Conservation (phyloP, 2,888 invertebrate genomes). For the Criorhina ranunculi region DNA sequence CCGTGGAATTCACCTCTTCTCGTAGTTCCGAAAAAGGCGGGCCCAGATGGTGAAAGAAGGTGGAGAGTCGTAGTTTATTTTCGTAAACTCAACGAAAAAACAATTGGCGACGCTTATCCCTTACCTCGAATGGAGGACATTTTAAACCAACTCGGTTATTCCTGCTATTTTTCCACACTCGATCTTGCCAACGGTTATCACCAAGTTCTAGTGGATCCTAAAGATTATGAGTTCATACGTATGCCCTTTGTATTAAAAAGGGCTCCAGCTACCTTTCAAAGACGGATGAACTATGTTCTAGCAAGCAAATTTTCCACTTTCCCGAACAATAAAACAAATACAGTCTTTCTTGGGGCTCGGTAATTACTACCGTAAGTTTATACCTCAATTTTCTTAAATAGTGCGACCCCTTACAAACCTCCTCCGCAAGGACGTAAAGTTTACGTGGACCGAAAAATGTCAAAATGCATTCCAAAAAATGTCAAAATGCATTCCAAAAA, state of each 20-base stretch:
- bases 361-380: conserved; percentile 47
- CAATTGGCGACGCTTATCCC: conserved; percentile 44
- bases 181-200: conserved; percentile 71
- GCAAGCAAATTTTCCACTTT: background rate
- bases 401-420: conserved; percentile 7
- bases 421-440: conserved; percentile 5
- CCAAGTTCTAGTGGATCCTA: conserved; percentile 55
- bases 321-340: conserved; percentile 8
- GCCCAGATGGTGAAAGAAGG: background rate
- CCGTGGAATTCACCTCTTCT: background rate
- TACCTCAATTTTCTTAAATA: conserved; percentile 40
- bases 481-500: background rate
- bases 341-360: conserved; percentile 43
- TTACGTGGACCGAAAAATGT: background rate
- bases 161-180: conserved; percentile 62
- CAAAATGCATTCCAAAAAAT: conserved; percentile 2
- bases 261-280: background rate
- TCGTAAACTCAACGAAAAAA: conserved; percentile 51
- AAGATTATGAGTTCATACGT: conserved; percentile 23
- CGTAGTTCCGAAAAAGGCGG: background rate
- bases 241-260: conserved; percentile 1
- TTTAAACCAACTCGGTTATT: conserved; percentile 65
- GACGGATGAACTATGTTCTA: background rate
- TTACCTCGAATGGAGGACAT: conserved; percentile 66
- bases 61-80: background rate